phyloP scores from a whole-genome alignment of 2,113 vertebrate genomes.

The Neolamprologus fasciatus region DNA sequence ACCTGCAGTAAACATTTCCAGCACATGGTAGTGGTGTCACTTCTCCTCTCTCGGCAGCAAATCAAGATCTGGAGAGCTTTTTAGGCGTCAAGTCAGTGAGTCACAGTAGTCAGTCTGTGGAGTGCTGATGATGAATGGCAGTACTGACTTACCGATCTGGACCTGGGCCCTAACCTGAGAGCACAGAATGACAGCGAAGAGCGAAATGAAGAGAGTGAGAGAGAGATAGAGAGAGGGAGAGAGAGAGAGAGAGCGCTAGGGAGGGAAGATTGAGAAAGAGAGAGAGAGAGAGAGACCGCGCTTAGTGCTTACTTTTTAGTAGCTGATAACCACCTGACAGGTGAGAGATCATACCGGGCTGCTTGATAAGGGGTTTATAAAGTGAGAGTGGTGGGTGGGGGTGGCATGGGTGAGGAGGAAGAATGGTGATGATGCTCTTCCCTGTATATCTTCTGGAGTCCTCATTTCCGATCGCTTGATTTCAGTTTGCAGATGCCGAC shows the following conservation, averaged over 20 bases:
- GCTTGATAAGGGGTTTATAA: not conserved
- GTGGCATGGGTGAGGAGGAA: not conserved
- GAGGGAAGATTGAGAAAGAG: not conserved
- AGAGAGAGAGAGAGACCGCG: not conserved
- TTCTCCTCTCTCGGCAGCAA: not conserved
- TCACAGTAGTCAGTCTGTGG: not conserved
- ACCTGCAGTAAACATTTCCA: not conserved
- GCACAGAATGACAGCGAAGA: not conserved
- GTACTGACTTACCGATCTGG: not conserved
- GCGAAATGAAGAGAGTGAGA: not conserved
- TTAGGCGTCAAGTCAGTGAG: not conserved
- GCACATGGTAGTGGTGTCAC: not conserved
- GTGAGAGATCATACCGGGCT: slow-evolving; percentile 41
- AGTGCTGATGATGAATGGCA: not conserved
- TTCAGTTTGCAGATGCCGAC: slow-evolving; percentile 65
- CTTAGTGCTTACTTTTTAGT: slow-evolving; percentile 32
- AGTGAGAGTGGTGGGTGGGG: not conserved
- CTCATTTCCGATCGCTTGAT: slow-evolving; percentile 4
- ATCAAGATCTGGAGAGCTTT: not conserved
- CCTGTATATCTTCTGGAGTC: not conserved
- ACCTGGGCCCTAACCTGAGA: slow-evolving; percentile 9
- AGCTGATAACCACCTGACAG: slow-evolving; percentile 53
- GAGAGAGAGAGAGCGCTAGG: not conserved
- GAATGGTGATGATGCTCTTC: not conserved
- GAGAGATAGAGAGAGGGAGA: fast-evolving